Evolutionary conservation across 2,888 invertebrate genomes (phyloP).

Genomic region (Amaurobius ferox): DNA sequence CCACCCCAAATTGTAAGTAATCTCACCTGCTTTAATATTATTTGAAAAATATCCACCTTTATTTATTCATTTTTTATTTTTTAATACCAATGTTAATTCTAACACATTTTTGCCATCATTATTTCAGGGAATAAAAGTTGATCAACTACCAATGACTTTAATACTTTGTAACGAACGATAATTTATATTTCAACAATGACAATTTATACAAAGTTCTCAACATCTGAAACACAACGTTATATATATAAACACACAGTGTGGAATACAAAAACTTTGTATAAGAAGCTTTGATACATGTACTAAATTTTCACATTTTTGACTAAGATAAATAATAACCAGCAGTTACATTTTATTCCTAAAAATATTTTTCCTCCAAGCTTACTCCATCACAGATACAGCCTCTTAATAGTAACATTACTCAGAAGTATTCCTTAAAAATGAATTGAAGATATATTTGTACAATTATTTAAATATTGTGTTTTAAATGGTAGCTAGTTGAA

Average conservation of each 20-base stretch:
- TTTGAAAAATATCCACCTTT: too few species aligned
- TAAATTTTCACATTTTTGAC: not conserved
- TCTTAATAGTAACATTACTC: not conserved
- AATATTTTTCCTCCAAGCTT: not conserved
- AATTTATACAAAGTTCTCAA: slow-evolving; percentile 27
- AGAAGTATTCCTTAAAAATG: too few species aligned
- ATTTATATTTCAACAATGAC: slow-evolving; percentile 39
- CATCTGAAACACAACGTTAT: slow-evolving; percentile 32
- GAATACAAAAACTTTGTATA: slow-evolving; percentile 48
- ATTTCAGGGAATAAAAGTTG: too few species aligned
- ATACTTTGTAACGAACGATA: slow-evolving; percentile 25
- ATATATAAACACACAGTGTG: slow-evolving; percentile 52
- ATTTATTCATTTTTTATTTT: too few species aligned
- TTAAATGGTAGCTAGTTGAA: too few species aligned
- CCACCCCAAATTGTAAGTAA: too few species aligned
- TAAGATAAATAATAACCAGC: not conserved
- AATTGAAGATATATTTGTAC: too few species aligned
- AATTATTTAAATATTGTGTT: too few species aligned
- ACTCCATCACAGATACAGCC: slow-evolving; percentile 11
- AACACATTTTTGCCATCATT: too few species aligned
- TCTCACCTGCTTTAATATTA: too few species aligned
- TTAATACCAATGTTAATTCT: too few species aligned
- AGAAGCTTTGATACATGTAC: slow-evolving; percentile 16
- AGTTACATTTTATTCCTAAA: not conserved
- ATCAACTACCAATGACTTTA: slow-evolving; percentile 23